Percentiles rank a stretch among this genome's conserved stretches.
These are phyloP conservation scores for Drosophila yooni DNA, from an alignment of 2,888 invertebrate genomes.

Conservation along the genomic window DNA sequence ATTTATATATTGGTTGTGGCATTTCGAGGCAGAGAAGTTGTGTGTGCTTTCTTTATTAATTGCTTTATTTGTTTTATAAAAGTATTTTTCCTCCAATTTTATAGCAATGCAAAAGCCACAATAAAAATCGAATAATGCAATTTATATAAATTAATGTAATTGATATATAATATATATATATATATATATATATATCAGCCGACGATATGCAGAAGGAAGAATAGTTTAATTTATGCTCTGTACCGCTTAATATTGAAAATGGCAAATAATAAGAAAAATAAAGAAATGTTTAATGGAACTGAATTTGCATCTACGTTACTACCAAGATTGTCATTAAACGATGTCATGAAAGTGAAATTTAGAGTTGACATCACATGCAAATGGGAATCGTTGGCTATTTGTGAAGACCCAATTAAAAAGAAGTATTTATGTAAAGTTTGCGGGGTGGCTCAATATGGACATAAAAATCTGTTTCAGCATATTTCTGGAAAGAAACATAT, in stretches of 20 bases:
- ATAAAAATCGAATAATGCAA: constrained; percentile 28
- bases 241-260: constrained; percentile 36
- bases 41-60: constrained; percentile 15
- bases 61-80: constrained; percentile 50
- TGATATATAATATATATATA: constrained; percentile 21
- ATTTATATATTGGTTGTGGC: neutral
- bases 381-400: constrained; percentile 62
- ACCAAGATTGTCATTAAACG: constrained; percentile 56
- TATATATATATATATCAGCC: constrained; percentile 9
- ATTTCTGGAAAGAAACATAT: constrained; percentile 79
- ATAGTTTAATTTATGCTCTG: constrained; percentile 28
- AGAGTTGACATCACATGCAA: constrained; percentile 22
- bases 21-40: neutral
- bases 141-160: constrained; percentile 32
- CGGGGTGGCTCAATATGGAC: constrained; percentile 64
- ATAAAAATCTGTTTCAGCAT: constrained; percentile 75
- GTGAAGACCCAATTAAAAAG: constrained; percentile 24
- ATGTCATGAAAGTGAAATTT: constrained; percentile 70
- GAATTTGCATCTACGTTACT: constrained; percentile 39
- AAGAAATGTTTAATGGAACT: constrained; percentile 18
- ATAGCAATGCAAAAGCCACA: constrained; percentile 60
- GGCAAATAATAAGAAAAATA: constrained; percentile 28
- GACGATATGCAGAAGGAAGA: constrained; percentile 37
- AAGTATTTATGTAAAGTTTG: constrained; percentile 72
- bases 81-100: constrained; percentile 72